Evolutionary conservation across 2,113 vertebrate genomes (phyloP).

Genomic region (Sorex fumeus): DNA sequence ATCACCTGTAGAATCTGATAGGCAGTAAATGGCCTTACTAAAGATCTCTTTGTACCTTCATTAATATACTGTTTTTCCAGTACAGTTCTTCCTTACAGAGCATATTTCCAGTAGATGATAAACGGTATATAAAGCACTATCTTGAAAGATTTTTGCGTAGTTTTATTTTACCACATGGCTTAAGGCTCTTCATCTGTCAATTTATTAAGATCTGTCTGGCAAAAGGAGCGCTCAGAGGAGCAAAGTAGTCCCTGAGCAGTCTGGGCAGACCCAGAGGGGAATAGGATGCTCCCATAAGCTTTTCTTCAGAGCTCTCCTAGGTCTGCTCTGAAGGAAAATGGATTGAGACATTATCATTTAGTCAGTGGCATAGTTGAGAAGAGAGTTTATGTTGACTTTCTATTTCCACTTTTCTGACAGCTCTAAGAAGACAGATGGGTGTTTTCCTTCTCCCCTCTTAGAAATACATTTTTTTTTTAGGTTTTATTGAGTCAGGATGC

Average conservation of each 20-base stretch:
- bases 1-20: neutral
- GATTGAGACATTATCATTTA: neutral
- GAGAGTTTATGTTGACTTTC: neutral
- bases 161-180: constrained; percentile 3
- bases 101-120: constrained; percentile 46
- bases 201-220: neutral
- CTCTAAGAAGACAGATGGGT: neutral
- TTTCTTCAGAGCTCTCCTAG: neutral
- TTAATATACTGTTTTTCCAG: neutral
- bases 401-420: neutral
- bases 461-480: neutral
- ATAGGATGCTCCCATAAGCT: neutral
- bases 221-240: neutral
- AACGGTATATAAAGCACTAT: neutral
- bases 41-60: constrained; percentile 18
- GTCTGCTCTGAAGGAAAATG: neutral
- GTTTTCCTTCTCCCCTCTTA: neutral
- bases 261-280: neutral
- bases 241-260: neutral
- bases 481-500: neutral
- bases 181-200: neutral
- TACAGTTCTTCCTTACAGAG: neutral
- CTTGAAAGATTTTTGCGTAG: neutral
- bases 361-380: neutral
- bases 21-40: neutral